Percentiles rank a stretch among this genome's conserved stretches.
Evolutionary conservation across 2,113 vertebrate species (phyloP).

Genomic region (Tachycineta bicolor): DNA sequence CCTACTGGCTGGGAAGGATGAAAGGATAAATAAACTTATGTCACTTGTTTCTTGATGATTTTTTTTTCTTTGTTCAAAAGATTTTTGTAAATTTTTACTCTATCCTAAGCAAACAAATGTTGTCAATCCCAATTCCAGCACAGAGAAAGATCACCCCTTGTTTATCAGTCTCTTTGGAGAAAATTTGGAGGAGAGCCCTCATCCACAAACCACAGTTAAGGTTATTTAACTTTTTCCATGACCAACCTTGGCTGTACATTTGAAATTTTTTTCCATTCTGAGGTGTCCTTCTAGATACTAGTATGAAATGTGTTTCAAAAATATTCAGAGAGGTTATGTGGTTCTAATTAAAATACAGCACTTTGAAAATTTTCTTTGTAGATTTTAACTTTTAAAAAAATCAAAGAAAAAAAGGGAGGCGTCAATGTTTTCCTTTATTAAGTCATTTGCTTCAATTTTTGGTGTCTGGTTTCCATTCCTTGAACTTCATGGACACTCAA

Average conservation of each 20-base stretch:
- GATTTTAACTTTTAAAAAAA: neutral
- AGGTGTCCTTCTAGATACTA: neutral
- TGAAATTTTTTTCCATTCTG: neutral
- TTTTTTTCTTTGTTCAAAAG: neutral
- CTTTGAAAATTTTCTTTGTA: neutral
- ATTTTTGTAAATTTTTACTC: neutral
- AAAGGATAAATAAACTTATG: neutral
- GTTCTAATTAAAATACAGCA: neutral
- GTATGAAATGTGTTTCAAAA: neutral
- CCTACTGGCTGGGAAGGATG: neutral
- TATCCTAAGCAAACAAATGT: neutral
- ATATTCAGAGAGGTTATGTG: neutral
- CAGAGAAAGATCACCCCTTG: accelerated
- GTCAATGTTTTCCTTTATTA: neutral
- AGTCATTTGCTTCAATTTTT: neutral
- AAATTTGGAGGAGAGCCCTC: neutral
- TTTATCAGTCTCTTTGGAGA: neutral
- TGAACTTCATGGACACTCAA: neutral
- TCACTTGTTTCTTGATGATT: neutral
- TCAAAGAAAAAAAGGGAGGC: neutral
- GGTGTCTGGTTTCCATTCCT: neutral
- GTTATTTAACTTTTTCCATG: neutral
- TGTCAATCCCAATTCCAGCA: neutral
- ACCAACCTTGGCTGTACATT: neutral
- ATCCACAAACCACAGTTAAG: neutral